A percentile compares a stretch with the other conserved stretches of the same genome.
phyloP scores from a whole-genome alignment of 2,888 invertebrate genomes.

The Axea sp. region DNA sequence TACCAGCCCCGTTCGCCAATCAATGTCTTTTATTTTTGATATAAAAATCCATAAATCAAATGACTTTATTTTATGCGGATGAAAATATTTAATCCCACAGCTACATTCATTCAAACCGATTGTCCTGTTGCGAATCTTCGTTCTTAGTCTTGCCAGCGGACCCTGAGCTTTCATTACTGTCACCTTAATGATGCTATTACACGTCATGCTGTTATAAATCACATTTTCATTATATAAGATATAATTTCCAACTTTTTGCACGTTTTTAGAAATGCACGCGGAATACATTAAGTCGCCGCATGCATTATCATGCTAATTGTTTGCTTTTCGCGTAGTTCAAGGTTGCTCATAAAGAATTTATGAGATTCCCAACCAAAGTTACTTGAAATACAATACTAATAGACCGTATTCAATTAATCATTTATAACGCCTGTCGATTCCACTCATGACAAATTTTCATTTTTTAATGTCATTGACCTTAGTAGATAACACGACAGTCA shows the following conservation, averaged over 20 bases:
- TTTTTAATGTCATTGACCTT: slow-evolving; percentile 1
- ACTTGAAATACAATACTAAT: slow-evolving; percentile 7
- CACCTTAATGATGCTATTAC: slow-evolving; percentile 43
- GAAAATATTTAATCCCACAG: slow-evolving; percentile 48
- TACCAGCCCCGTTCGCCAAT: slow-evolving; percentile 72
- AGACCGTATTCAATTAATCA: slow-evolving; percentile 28
- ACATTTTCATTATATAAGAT: slow-evolving; percentile 36
- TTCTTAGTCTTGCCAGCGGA: slow-evolving; percentile 11
- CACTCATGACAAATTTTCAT: slow-evolving; percentile 16
- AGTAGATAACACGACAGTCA: slow-evolving; percentile 4
- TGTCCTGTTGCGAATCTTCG: slow-evolving; percentile 9
- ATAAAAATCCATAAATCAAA: slow-evolving; percentile 57
- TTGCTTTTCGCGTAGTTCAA: slow-evolving; percentile 44
- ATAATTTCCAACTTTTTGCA: slow-evolving; percentile 38
- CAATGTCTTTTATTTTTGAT: slow-evolving; percentile 72
- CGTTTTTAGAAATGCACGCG: slow-evolving; percentile 42
- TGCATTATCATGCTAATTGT: slow-evolving; percentile 40
- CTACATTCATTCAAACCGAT: slow-evolving; percentile 24
- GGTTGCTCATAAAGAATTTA: slow-evolving; percentile 51
- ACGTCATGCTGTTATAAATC: slow-evolving; percentile 42
- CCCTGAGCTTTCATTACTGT: slow-evolving; percentile 29
- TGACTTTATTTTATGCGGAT: slow-evolving; percentile 49
- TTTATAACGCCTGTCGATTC: slow-evolving; percentile 17
- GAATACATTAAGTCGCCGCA: slow-evolving; percentile 20
- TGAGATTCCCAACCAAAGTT: slow-evolving; percentile 3